These are phyloP conservation scores for Rallus crepitans DNA, from an alignment of 2,797 vertebrate genomes.

Conservation along the genomic window DNA sequence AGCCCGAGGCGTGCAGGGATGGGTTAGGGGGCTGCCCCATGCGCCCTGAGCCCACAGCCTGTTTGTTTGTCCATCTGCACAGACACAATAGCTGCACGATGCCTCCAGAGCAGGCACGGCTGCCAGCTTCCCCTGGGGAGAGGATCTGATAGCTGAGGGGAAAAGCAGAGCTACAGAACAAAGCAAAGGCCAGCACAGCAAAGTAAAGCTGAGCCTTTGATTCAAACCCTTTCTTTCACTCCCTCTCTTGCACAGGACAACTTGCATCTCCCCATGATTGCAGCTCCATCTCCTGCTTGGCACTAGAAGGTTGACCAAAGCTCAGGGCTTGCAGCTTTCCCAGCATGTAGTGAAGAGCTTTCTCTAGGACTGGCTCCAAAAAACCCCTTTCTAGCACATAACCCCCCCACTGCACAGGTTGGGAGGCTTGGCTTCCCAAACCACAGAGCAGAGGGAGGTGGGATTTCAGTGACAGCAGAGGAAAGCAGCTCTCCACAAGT, in stretches of 20 bases:
- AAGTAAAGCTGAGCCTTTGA: background rate
- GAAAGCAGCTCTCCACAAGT: background rate
- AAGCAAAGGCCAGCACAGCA: background rate
- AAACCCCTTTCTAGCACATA: background rate
- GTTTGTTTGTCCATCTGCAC: background rate
- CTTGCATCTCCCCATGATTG: background rate
- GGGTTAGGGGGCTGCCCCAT: background rate
- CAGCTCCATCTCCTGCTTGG: background rate
- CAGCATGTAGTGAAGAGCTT: background rate
- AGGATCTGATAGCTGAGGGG: background rate
- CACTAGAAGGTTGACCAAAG: background rate
- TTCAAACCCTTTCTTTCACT: background rate
- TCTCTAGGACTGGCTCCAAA: background rate
- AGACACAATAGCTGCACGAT: background rate
- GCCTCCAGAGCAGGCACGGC: background rate
- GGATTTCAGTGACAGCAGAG: background rate
- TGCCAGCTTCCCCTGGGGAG: background rate
- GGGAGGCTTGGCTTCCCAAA: background rate
- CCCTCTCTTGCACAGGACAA: background rate
- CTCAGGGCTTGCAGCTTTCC: background rate
- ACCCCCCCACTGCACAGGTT: background rate
- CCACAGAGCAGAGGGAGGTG: accelerated
- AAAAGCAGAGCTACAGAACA: background rate
- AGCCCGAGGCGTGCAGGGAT: background rate
- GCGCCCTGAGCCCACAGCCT: accelerated